A percentile compares a stretch with the other conserved stretches of the same genome.
These are phyloP conservation scores for Scalopus aquaticus DNA, from an alignment of 2,113 vertebrate genomes.

Conservation along the genomic window DNA sequence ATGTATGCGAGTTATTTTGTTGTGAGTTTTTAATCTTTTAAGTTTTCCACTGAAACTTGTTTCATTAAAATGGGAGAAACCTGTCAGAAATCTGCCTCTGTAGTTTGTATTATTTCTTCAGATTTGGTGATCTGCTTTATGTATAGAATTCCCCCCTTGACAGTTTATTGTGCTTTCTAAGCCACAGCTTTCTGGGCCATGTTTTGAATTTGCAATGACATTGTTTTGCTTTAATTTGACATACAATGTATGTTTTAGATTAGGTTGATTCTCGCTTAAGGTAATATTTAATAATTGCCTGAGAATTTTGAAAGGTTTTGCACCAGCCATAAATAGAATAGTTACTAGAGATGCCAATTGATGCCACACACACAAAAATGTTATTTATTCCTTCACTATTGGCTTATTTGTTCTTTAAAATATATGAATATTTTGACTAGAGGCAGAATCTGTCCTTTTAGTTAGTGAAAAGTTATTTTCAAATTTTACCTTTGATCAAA, in stretches of 20 bases:
- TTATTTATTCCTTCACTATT: slow-evolving; percentile 65
- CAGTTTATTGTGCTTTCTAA: slow-evolving; percentile 80
- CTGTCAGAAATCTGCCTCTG: slow-evolving; percentile 81
- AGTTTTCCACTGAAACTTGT: slow-evolving; percentile 83
- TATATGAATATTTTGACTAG: slow-evolving; percentile 71
- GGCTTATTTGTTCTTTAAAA: slow-evolving; percentile 62
- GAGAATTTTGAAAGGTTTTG: slow-evolving; percentile 74
- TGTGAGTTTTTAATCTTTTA: slow-evolving; percentile 84
- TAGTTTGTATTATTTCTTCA: slow-evolving; percentile 78
- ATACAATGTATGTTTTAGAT: slow-evolving; percentile 80
- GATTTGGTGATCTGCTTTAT: slow-evolving; percentile 83
- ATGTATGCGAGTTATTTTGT: slow-evolving; percentile 73
- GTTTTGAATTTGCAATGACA: slow-evolving; percentile 81
- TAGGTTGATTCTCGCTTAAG: slow-evolving; percentile 80
- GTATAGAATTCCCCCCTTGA: slow-evolving; percentile 69
- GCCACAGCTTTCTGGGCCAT: slow-evolving; percentile 79
- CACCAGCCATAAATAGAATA: slow-evolving; percentile 45
- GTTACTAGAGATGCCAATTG: slow-evolving; percentile 65
- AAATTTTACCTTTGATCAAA: slow-evolving; percentile 78
- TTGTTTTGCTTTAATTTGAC: slow-evolving; percentile 84
- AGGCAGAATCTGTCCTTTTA: slow-evolving; percentile 64
- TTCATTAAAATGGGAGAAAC: slow-evolving; percentile 84
- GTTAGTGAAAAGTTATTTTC: slow-evolving; percentile 69
- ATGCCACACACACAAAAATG: neutral
- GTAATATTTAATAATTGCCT: slow-evolving; percentile 75